Conservation (phyloP, 2,888 invertebrate species). For the Notodonta dromedarius region DNA sequence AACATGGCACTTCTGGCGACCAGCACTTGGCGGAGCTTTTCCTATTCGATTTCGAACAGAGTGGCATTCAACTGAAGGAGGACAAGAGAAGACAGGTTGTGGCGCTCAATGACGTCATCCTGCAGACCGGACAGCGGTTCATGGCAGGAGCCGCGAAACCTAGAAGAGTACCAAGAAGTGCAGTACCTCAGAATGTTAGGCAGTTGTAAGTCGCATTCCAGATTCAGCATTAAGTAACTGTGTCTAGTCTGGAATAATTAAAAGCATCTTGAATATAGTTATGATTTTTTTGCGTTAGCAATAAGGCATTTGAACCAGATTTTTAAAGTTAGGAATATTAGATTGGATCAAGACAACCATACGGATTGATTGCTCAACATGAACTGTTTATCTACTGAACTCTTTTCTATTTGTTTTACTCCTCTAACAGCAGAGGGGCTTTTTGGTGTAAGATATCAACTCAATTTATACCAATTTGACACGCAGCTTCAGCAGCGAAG, state of each 20-base stretch:
- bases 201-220: slow-evolving; percentile 86
- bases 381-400: too few relatives aligned
- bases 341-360: too few relatives aligned
- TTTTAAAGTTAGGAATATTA: too few relatives aligned
- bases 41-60: slow-evolving; percentile 98
- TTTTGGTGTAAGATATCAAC: not conserved
- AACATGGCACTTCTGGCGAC: slow-evolving; percentile 92
- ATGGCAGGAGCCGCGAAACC: slow-evolving; percentile 90
- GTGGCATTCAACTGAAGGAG: slow-evolving; percentile 96
- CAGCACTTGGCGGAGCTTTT: slow-evolving; percentile 94
- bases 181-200: slow-evolving; percentile 88
- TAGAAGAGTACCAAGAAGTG: slow-evolving; percentile 85
- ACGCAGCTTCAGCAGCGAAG: slow-evolving; percentile 85
- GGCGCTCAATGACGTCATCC: slow-evolving; percentile 92
- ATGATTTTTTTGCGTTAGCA: too few relatives aligned
- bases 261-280: too few relatives aligned
- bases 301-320: too few relatives aligned
- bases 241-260: too few relatives aligned
- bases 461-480: not conserved
- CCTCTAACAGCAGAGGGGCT: too few relatives aligned
- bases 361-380: too few relatives aligned
- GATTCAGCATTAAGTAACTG: not conserved
- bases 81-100: slow-evolving; percentile 90
- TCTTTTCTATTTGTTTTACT: too few relatives aligned
- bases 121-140: slow-evolving; percentile 93